Evolutionary conservation across 2,113 vertebrate genomes (phyloP).

Genomic region (Nyctereutes procyonoides): DNA sequence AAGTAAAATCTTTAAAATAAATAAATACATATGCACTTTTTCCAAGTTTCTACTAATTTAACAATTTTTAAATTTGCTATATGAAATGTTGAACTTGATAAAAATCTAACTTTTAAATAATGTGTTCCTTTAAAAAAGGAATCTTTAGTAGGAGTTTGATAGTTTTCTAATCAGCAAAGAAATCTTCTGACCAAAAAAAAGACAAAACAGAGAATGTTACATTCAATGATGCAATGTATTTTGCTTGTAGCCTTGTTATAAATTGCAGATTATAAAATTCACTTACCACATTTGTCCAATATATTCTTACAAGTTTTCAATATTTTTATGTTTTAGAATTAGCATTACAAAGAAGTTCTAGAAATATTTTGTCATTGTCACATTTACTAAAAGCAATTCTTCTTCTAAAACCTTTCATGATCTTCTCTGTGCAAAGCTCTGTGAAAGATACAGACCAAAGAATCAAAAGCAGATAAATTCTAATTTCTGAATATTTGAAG

Average conservation of each 20-base stretch:
- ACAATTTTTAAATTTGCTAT: neutral
- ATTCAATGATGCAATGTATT: neutral
- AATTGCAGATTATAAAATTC: neutral
- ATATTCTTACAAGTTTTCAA: neutral
- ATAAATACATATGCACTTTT: no score
- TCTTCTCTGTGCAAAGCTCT: neutral
- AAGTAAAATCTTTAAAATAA: no score
- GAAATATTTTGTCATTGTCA: neutral
- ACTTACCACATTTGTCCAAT: neutral
- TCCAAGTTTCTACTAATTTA: neutral
- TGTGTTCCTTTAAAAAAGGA: neutral
- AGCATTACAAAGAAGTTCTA: neutral
- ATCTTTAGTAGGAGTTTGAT: neutral
- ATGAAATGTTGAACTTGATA: neutral
- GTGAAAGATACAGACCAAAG: neutral
- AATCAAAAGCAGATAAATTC: neutral
- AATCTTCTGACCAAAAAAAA: neutral
- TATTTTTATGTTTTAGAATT: neutral
- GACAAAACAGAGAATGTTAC: neutral
- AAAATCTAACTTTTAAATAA: neutral
- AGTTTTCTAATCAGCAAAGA: neutral
- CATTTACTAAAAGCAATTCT: neutral
- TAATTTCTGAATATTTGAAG: neutral
- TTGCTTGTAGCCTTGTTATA: neutral
- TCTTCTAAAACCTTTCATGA: neutral